phyloP scores from a whole-genome alignment of 2,797 vertebrate species.

The Oryzias dopingdopingensis region DNA sequence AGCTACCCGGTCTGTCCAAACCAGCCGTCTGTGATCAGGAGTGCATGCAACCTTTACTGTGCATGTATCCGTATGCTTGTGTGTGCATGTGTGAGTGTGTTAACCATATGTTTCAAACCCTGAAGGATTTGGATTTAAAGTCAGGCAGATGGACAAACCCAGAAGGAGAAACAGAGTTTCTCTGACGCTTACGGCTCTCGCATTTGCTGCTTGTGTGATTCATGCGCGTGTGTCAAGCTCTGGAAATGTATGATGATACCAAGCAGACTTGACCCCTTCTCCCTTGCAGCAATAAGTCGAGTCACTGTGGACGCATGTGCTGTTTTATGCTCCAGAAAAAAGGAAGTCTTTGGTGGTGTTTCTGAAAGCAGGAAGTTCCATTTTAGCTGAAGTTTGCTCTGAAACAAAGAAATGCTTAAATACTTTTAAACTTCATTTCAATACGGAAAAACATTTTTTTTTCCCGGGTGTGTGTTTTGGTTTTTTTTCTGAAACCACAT shows the following conservation, averaged over 20 bases:
- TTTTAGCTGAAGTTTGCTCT: conserved; percentile 1
- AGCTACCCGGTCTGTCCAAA: conserved; percentile 58
- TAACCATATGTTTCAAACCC: conserved; percentile 54
- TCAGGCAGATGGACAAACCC: conserved; percentile 57
- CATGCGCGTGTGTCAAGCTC: conserved; percentile 25
- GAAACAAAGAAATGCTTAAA: neutral
- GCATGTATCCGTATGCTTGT: conserved; percentile 2
- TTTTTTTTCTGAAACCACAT: too few species aligned
- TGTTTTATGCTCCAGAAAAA: conserved; percentile 11
- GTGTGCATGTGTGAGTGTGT: conserved; percentile 10
- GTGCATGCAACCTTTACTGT: conserved; percentile 3
- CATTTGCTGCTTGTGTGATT: conserved; percentile 37
- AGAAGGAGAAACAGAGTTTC: conserved; percentile 34
- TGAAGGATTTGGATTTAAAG: conserved; percentile 46
- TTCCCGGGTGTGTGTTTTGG: too few species aligned
- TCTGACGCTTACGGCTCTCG: conserved; percentile 22
- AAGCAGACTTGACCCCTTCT: neutral
- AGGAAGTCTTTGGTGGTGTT: conserved; percentile 19
- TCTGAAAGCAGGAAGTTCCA: conserved; percentile 10
- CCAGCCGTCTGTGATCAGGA: conserved; percentile 40
- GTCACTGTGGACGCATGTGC: conserved; percentile 9
- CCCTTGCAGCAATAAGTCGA: conserved; percentile 9
- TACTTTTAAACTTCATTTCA: conserved; percentile 7
- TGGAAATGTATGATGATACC: conserved; percentile 22
- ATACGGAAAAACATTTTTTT: neutral